phyloP scores from a whole-genome alignment of 2,113 vertebrate species.

The Zeus faber region DNA sequence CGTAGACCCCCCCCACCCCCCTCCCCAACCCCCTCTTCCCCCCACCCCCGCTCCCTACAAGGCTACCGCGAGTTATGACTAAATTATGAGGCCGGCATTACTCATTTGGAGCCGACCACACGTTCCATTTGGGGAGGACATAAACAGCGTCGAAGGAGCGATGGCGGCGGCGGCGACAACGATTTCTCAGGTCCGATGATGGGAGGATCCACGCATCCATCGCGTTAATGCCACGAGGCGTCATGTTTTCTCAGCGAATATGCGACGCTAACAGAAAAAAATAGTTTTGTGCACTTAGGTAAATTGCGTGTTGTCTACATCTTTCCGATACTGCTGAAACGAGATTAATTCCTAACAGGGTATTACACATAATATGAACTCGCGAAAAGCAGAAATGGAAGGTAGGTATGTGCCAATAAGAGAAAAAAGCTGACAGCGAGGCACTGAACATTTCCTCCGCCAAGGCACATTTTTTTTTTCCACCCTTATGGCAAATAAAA shows the following conservation, averaged over 20 bases:
- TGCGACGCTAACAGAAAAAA: slow-evolving; percentile 68
- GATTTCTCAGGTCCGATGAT: background rate
- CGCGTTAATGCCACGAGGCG: slow-evolving; percentile 51
- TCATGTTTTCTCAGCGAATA: slow-evolving; percentile 69
- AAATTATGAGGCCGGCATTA: slow-evolving; percentile 64
- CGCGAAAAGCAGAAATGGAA: slow-evolving; percentile 40
- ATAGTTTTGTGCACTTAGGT: slow-evolving; percentile 75
- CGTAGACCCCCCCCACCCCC: too few relatives aligned
- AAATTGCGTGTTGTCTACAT: slow-evolving; percentile 73
- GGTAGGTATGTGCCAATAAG: slow-evolving; percentile 61
- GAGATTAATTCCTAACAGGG: slow-evolving; percentile 68
- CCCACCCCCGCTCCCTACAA: slow-evolving; percentile 27
- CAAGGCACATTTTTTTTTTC: slow-evolving; percentile 60
- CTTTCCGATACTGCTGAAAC: slow-evolving; percentile 63
- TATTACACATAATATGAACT: slow-evolving; percentile 61
- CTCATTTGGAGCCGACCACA: slow-evolving; percentile 51
- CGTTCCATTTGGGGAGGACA: slow-evolving; percentile 56
- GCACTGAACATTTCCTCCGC: slow-evolving; percentile 57
- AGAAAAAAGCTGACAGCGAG: slow-evolving; percentile 53
- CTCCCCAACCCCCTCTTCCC: too few relatives aligned
- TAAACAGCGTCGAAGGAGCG: slow-evolving; percentile 63
- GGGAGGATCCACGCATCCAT: too few relatives aligned
- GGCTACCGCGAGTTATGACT: slow-evolving; percentile 51
- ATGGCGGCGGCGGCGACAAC: slow-evolving; percentile 9
- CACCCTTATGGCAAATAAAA: slow-evolving; percentile 55